Evolutionary conservation across 1,140 invertebrate genomes (phyloP).

Genomic region (Berghia stephanieae): DNA sequence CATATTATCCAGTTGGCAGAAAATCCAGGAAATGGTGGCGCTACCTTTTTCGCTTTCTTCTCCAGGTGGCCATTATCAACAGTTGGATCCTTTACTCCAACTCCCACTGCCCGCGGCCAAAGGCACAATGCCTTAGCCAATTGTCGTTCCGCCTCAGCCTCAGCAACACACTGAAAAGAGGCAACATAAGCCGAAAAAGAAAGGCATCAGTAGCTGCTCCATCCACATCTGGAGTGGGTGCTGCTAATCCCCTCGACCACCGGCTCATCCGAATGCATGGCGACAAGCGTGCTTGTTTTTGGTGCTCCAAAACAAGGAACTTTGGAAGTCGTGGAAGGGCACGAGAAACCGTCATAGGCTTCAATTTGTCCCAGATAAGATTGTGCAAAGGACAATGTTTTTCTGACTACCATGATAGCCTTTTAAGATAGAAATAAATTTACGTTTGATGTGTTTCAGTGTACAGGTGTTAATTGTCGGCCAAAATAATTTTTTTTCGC

Average conservation of each 20-base stretch:
- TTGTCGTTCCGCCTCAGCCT: neutral
- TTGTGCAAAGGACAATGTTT: neutral
- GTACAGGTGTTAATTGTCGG: too few species aligned
- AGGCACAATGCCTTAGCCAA: neutral
- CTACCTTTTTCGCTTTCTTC: conserved; percentile 14
- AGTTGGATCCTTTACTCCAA: neutral
- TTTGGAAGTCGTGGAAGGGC: neutral
- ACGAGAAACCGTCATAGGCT: neutral
- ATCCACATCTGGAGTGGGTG: neutral
- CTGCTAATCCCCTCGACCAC: neutral
- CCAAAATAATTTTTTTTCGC: too few species aligned
- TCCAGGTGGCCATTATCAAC: conserved; percentile 21
- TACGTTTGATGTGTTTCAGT: too few species aligned
- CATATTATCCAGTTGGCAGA: conserved; percentile 19
- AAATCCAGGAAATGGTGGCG: conserved; percentile 23
- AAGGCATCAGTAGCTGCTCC: neutral
- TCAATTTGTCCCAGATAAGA: neutral
- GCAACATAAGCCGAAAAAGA: neutral
- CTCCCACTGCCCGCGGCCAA: neutral
- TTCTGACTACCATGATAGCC: neutral
- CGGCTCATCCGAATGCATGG: neutral
- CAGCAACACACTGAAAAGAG: neutral
- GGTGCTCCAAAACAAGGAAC: neutral
- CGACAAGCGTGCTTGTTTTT: neutral
- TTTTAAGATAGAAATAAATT: neutral